These are phyloP conservation scores for Lamprologus lemairii DNA, from an alignment of 2,113 vertebrate genomes.

Conservation along the genomic window DNA sequence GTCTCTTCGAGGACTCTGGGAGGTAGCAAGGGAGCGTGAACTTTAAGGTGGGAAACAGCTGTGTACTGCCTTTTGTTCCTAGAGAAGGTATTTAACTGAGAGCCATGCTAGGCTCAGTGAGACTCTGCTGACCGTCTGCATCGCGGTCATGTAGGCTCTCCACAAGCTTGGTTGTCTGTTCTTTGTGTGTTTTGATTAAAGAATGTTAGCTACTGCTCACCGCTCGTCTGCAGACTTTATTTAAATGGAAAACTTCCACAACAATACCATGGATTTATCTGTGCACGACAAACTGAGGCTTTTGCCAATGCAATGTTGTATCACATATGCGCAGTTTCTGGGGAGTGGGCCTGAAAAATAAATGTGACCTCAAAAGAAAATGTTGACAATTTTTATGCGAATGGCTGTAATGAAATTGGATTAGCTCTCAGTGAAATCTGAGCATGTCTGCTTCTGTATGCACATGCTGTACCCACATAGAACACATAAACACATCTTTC, in stretches of 20 bases:
- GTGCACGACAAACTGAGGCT: neutral
- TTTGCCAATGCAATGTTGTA: neutral
- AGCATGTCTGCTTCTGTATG: neutral
- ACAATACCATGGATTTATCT: neutral
- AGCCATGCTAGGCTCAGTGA: neutral
- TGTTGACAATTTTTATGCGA: neutral
- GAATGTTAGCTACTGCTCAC: neutral
- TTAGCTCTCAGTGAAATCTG: neutral
- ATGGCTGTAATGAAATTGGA: neutral
- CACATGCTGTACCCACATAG: neutral
- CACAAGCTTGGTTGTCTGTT: neutral
- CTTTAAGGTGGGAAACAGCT: neutral
- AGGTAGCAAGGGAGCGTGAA: neutral
- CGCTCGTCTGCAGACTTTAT: fast-evolving
- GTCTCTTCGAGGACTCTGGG: neutral
- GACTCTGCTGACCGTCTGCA: neutral
- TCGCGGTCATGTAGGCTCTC: neutral
- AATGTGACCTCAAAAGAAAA: neutral
- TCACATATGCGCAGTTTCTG: neutral
- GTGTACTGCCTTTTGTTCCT: neutral
- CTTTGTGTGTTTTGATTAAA: neutral
- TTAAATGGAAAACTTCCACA: neutral
- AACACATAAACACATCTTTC: neutral
- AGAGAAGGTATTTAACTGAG: neutral
- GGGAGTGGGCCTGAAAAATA: neutral